Percentiles rank a stretch among this genome's conserved stretches.
Evolutionary conservation across 2,888 invertebrate genomes (phyloP).

Genomic region (Nemapogon koenigi): DNA sequence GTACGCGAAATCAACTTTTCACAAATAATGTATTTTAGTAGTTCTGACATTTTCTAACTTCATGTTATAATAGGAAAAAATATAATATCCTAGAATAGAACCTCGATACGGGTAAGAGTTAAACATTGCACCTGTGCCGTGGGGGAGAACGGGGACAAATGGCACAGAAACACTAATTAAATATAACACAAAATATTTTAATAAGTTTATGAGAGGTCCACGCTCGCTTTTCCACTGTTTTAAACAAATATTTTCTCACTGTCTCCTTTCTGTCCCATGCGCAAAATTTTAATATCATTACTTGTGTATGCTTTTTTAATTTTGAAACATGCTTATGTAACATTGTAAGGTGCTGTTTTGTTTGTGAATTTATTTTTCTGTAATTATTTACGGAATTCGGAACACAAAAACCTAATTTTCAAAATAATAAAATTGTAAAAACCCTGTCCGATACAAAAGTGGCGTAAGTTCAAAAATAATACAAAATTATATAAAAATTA

Average conservation of each 20-base stretch:
- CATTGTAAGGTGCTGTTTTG: neutral
- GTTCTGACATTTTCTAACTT: no score
- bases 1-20: no score
- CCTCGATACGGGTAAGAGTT: neutral
- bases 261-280: conserved; percentile 28
- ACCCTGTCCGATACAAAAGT: no score
- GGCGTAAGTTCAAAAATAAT: no score
- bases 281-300: conserved; percentile 63
- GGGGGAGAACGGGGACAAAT: conserved; percentile 40
- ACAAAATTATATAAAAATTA: no score
- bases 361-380: no score
- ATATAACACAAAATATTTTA: conserved; percentile 61
- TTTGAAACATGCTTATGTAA: neutral
- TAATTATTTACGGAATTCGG: no score
- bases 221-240: conserved; percentile 29
- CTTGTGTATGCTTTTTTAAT: conserved; percentile 23
- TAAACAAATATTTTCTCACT: conserved; percentile 50
- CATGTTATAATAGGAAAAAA: no score
- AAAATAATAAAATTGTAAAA: no score
- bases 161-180: conserved; percentile 54
- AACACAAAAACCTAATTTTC: no score
- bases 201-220: conserved; percentile 51
- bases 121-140: conserved; percentile 19
- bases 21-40: no score
- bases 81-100: neutral